Percentiles rank a stretch among this genome's conserved stretches.
These are phyloP conservation scores for Lindbergichthys nudifrons DNA, from an alignment of 2,797 vertebrate genomes.

Conservation along the genomic window DNA sequence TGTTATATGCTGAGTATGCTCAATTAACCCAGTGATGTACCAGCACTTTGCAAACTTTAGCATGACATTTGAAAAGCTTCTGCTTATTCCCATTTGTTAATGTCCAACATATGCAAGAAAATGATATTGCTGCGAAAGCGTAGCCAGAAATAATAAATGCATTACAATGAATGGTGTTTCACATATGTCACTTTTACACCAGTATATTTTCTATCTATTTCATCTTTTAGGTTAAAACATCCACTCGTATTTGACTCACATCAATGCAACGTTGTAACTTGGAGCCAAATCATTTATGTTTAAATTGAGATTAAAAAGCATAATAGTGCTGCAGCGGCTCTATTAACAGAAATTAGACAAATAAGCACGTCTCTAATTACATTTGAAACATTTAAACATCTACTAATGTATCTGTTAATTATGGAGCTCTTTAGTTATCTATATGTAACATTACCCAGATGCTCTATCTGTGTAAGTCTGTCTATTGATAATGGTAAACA, in stretches of 20 bases:
- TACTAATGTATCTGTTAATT: constrained; percentile 18
- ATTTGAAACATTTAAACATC: constrained; percentile 35
- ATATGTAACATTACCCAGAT: neutral
- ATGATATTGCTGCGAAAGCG: neutral
- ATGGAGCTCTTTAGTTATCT: constrained; percentile 12
- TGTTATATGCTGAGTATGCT: constrained; percentile 18
- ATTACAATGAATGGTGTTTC: neutral
- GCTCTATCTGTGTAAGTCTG: constrained; percentile 1
- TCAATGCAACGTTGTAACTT: neutral
- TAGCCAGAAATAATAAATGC: neutral
- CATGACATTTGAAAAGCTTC: neutral
- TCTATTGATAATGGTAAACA: neutral
- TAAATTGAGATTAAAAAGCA: neutral
- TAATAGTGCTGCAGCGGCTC: neutral
- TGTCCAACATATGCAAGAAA: too few species aligned
- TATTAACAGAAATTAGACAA: constrained; percentile 1
- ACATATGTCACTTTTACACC: neutral
- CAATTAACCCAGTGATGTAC: constrained; percentile 25
- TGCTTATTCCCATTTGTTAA: neutral
- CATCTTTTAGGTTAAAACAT: neutral
- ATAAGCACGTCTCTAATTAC: constrained; percentile 9
- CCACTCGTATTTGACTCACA: neutral
- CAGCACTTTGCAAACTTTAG: neutral
- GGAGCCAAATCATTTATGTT: neutral
- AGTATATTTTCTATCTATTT: neutral